A percentile compares a stretch with the other conserved stretches of the same genome.
These are phyloP conservation scores for Cheilosia soror DNA, from an alignment of 2,888 invertebrate species.

Conservation along the genomic window DNA sequence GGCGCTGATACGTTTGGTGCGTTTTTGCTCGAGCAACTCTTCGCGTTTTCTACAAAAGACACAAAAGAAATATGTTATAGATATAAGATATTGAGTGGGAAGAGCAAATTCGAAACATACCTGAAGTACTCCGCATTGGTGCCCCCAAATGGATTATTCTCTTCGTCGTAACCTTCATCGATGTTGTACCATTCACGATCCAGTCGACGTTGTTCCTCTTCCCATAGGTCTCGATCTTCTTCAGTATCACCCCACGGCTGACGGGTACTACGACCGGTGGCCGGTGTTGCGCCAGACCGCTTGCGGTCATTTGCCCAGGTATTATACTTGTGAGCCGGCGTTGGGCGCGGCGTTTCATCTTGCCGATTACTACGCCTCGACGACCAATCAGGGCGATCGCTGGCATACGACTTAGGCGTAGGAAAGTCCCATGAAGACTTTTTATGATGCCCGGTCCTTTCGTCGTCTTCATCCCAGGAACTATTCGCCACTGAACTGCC, in stretches of 20 bases:
- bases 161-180: conserved; percentile 96
- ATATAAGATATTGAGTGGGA: not conserved
- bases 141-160: conserved; percentile 95
- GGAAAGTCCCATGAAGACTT: conserved; percentile 97
- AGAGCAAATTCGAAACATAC: conserved; percentile 43
- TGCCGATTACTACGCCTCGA: conserved; percentile 77
- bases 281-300: conserved; percentile 87
- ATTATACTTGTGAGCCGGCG: conserved; percentile 93
- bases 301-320: conserved; percentile 89
- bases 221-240: conserved; percentile 93
- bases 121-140: conserved; percentile 94
- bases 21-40: conserved; percentile 94
- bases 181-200: conserved; percentile 99
- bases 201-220: conserved; percentile 93
- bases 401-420: conserved; percentile 88
- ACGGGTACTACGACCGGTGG: conserved; percentile 81
- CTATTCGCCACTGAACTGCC: conserved; percentile 86
- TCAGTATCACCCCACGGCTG: conserved; percentile 86
- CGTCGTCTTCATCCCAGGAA: conserved; percentile 88
- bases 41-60: conserved; percentile 90
- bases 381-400: conserved; percentile 83
- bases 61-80: not conserved
- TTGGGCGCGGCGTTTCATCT: conserved; percentile 91
- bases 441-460: conserved; percentile 85
- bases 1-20: conserved; percentile 96